phyloP scores from a whole-genome alignment of 2,797 vertebrate species.

The Triplophysa bombifrons region DNA sequence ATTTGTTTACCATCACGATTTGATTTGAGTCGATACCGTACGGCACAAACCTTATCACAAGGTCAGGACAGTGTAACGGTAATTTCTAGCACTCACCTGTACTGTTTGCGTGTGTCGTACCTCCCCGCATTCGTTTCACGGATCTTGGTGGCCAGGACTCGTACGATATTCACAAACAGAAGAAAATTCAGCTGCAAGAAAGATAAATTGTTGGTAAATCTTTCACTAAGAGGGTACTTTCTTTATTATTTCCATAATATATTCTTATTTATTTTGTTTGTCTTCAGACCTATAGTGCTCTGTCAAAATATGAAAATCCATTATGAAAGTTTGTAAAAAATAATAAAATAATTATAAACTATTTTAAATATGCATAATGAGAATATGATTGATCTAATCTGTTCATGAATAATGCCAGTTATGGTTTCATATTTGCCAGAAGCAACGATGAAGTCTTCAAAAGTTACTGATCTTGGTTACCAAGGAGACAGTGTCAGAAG shows the following conservation, averaged over 20 bases:
- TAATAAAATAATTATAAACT: background rate
- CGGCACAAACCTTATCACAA: background rate
- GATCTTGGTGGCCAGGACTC: slow-evolving; percentile 89
- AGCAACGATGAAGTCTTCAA: background rate
- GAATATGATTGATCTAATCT: background rate
- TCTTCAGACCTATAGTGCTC: too few species aligned
- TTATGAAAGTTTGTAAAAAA: background rate
- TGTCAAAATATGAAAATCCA: too few species aligned
- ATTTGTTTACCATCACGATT: background rate
- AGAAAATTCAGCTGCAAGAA: slow-evolving; percentile 87
- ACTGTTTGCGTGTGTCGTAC: slow-evolving; percentile 87
- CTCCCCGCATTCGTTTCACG: slow-evolving; percentile 87
- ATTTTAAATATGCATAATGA: background rate
- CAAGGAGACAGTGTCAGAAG: background rate
- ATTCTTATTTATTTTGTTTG: too few species aligned
- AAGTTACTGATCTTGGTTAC: background rate
- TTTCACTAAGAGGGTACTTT: background rate
- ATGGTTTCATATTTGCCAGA: background rate
- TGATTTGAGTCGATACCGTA: background rate
- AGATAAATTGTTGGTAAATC: background rate
- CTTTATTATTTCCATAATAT: too few species aligned
- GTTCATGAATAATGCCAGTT: background rate
- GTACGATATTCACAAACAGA: slow-evolving; percentile 88
- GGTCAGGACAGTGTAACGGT: background rate
- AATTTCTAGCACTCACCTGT: slow-evolving; percentile 77